Evolutionary conservation across 2,113 vertebrate species (phyloP).

Genomic region (Eulacestoma nigropectus): DNA sequence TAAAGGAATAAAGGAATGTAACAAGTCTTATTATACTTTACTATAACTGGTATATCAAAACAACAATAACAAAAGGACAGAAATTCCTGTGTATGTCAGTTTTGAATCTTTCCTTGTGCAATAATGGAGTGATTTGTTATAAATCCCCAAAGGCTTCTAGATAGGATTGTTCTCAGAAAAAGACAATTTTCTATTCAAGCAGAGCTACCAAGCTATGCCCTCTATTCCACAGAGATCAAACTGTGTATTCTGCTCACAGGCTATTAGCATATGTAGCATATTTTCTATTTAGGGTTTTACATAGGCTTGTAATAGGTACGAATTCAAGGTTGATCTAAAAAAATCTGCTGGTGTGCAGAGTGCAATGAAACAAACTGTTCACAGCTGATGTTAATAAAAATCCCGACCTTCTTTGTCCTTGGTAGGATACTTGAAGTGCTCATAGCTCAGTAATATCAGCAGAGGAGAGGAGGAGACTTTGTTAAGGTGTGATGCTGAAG

Average conservation of each 20-base stretch:
- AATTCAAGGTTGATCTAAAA: constrained; percentile 10
- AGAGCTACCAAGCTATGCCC: background rate
- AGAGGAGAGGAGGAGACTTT: background rate
- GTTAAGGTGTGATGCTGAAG: background rate
- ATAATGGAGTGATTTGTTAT: background rate
- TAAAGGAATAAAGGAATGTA: background rate
- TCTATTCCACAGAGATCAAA: background rate
- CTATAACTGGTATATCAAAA: background rate
- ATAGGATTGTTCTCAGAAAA: background rate
- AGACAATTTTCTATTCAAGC: background rate
- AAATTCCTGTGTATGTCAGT: background rate
- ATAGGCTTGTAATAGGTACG: background rate
- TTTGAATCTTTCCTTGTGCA: background rate
- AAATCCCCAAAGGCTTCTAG: background rate
- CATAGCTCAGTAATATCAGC: background rate
- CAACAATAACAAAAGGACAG: background rate
- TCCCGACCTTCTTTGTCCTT: background rate
- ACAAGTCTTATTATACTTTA: background rate
- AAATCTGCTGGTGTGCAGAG: background rate
- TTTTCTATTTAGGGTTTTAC: constrained; percentile 7
- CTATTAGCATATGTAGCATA: background rate
- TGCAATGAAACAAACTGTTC: background rate
- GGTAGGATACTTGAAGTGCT: background rate
- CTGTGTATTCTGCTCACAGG: background rate
- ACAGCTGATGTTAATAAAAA: background rate